A percentile compares a stretch with the other conserved stretches of the same genome.
These are phyloP conservation scores for Marmota monax DNA, from an alignment of 2,113 vertebrate genomes.

Conservation along the genomic window DNA sequence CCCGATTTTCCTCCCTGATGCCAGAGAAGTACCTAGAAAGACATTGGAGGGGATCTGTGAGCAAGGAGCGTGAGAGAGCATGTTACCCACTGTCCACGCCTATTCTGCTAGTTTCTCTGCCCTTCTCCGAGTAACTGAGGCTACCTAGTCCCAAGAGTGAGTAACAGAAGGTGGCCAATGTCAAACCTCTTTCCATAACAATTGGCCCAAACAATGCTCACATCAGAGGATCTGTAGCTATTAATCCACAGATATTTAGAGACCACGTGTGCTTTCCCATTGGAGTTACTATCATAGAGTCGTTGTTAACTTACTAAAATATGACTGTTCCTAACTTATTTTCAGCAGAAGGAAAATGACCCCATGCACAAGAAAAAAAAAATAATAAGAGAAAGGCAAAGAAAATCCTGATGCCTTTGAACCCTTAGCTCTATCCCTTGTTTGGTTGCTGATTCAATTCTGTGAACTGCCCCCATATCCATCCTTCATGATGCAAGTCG, in stretches of 20 bases:
- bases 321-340: background rate
- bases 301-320: background rate
- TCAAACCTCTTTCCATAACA: no score
- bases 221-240: background rate
- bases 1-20: background rate
- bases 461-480: background rate
- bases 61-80: rapidly evolving
- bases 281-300: no score
- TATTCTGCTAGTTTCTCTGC: background rate
- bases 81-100: background rate
- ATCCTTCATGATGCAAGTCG: background rate
- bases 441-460: background rate
- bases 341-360: background rate
- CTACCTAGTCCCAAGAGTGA: background rate
- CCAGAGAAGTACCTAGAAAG: rapidly evolving
- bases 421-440: background rate
- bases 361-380: background rate
- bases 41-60: background rate
- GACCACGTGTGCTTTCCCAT: rapidly evolving
- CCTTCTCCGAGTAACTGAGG: background rate
- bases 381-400: background rate
- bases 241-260: background rate
- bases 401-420: background rate
- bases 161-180: background rate
- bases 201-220: background rate